Evolutionary conservation across 2,888 invertebrate genomes (phyloP).

Genomic region (Falcaria lacertinaria): DNA sequence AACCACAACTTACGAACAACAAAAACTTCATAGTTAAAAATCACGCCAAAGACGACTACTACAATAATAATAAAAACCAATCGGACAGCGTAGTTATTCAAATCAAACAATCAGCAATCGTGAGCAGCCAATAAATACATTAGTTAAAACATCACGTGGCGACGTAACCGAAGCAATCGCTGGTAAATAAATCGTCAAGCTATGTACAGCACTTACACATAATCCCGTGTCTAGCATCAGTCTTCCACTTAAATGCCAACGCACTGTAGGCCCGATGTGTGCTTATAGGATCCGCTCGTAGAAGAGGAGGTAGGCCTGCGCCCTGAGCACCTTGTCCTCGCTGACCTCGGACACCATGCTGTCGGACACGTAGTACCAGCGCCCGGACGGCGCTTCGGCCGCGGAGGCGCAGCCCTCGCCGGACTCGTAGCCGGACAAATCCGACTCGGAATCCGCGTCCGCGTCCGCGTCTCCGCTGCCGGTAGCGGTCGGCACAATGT

Average conservation of each 20-base stretch:
- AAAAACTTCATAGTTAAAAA: background rate
- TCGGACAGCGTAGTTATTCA: background rate
- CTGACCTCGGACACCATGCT: constrained; percentile 89
- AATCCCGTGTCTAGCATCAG: constrained; percentile 43
- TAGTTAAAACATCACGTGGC: constrained; percentile 1
- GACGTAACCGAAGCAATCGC: constrained; percentile 16
- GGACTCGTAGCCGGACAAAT: constrained; percentile 77
- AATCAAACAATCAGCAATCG: background rate
- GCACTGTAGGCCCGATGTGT: constrained; percentile 35
- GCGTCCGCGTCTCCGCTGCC: constrained; percentile 57
- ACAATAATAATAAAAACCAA: background rate
- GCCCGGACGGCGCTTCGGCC: constrained; percentile 80
- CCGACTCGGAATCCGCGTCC: constrained; percentile 77
- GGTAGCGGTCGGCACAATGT: constrained; percentile 68
- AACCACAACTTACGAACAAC: background rate
- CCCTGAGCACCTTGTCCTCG: constrained; percentile 88
- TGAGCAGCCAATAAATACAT: background rate
- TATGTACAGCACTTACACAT: constrained; percentile 52
- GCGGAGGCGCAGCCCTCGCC: constrained; percentile 60
- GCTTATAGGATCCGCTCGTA: constrained; percentile 93
- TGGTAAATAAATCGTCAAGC: constrained; percentile 27
- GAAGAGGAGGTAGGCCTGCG: constrained; percentile 97
- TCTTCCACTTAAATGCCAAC: constrained; percentile 67
- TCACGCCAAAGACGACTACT: background rate
- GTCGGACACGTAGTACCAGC: constrained; percentile 97